Evolutionary conservation across 2,113 vertebrate species (phyloP).

Genomic region (Dasyprocta punctata): DNA sequence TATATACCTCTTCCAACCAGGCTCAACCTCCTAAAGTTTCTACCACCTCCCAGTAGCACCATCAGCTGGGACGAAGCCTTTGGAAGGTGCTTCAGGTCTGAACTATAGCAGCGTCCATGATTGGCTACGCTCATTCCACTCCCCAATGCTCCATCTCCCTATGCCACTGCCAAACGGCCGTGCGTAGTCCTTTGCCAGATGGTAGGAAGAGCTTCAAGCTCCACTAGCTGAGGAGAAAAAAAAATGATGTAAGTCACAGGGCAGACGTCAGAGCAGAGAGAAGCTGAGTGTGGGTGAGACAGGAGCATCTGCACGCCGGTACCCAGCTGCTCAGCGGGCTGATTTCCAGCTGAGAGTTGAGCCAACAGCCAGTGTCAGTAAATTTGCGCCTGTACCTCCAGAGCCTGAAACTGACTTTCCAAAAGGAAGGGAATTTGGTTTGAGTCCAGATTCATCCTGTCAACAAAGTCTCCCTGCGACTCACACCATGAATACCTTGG

Average conservation of each 20-base stretch:
- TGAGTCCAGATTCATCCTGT: constrained; percentile 46
- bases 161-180: background rate
- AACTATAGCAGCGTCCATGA: background rate
- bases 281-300: background rate
- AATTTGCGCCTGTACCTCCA: constrained; percentile 52
- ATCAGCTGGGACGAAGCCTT: background rate
- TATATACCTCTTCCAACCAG: background rate
- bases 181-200: constrained; percentile 51
- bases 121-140: constrained; percentile 10
- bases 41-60: background rate
- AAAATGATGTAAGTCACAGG: background rate
- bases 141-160: background rate
- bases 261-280: constrained; percentile 12
- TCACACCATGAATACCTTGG: constrained; percentile 44
- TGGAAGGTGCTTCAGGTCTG: background rate
- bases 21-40: background rate
- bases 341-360: constrained; percentile 32
- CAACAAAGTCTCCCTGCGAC: constrained; percentile 39
- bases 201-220: constrained; percentile 41
- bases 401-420: constrained; percentile 43
- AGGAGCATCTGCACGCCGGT: background rate
- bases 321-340: constrained; percentile 62
- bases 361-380: background rate
- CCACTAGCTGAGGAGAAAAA: background rate
- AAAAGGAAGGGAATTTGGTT: constrained; percentile 54